Evolutionary conservation across 2,888 invertebrate species (phyloP), one percentile per base, ranked within the genome.

Genomic region (Anagyrus pseudococci): DNA sequence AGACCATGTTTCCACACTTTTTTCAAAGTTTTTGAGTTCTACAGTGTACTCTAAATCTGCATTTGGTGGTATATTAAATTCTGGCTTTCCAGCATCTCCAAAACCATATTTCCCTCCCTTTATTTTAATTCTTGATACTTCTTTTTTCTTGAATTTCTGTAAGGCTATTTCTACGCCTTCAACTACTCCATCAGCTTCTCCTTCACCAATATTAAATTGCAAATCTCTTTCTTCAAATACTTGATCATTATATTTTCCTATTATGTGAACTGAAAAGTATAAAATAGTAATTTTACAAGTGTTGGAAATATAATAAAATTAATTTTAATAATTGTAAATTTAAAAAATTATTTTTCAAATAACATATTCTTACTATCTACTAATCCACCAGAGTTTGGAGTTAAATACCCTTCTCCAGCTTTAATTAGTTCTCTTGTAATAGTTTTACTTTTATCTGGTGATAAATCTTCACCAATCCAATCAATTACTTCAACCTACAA

Each of bases 401-500:
- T 86, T 26, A 87, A 84, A 70, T 83, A 86, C 0, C 90, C 91
- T 57, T 86, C 86, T 44, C 97, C 97, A 62, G 85, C 83, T 46
- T 83, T 85, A 20, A 96, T 81, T 72, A 87, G 87, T 67, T 87
- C 85, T 60, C 92, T 86, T 56, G 92, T 84, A 68, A 98, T 93
- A 46, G 92, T 88, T 63, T 90, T 91, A 83, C 96, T 94, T 75
- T 90, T 89, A 58, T 88, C 86, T 0, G 91, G 90, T 70, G 93
- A 93, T 47, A 98, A 77, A 82, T 98, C 98, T 82, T 97, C 96
- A 33, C 89, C 89, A 77, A 87, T 85, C 94, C 95, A 97, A 60
- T 88, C 87, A 47, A 96, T 84, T 81, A 97, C 87, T 83, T 96
- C 95, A 68, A 96, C 85, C 91, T 95, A 80, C 7, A 20, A 66